These are phyloP conservation scores for Colaptes auratus DNA, from an alignment of 2,113 vertebrate species.

Conservation along the genomic window DNA sequence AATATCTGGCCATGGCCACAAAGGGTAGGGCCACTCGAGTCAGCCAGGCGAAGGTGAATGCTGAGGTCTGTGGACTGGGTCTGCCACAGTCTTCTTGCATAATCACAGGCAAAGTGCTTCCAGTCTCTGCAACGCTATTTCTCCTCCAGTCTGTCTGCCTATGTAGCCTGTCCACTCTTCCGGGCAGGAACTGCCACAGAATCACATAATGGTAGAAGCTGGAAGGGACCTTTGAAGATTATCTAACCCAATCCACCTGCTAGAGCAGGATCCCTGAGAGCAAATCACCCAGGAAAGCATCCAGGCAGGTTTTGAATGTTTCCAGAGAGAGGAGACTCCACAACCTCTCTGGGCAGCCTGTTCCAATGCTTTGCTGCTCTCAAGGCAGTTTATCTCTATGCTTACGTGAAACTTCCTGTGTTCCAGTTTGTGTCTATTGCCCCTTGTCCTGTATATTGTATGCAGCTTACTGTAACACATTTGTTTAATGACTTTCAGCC, in stretches of 20 bases:
- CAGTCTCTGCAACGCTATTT: background rate
- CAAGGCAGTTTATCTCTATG: too few relatives aligned
- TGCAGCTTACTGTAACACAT: background rate
- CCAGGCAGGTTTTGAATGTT: too few relatives aligned
- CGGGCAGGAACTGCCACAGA: background rate
- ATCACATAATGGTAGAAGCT: too few relatives aligned
- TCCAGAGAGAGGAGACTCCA: too few relatives aligned
- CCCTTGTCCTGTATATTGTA: background rate
- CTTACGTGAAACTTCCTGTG: too few relatives aligned
- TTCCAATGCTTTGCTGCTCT: too few relatives aligned
- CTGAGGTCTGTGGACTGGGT: background rate
- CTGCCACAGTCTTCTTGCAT: background rate
- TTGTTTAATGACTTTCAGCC: background rate
- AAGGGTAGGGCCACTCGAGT: background rate
- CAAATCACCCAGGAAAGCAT: too few relatives aligned
- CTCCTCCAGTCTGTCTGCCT: background rate
- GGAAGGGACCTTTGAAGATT: too few relatives aligned
- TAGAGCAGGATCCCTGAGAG: too few relatives aligned
- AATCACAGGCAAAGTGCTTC: background rate
- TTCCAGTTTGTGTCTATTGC: too few relatives aligned
- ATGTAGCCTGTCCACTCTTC: rapidly evolving
- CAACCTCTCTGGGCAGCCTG: too few relatives aligned
- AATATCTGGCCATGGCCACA: rapidly evolving
- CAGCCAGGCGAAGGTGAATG: background rate
- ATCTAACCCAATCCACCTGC: too few relatives aligned